Percentiles rank a stretch among this genome's conserved stretches.
Conservation (phyloP, 2,888 invertebrate genomes). For the Trissoscelio sp. region DNA sequence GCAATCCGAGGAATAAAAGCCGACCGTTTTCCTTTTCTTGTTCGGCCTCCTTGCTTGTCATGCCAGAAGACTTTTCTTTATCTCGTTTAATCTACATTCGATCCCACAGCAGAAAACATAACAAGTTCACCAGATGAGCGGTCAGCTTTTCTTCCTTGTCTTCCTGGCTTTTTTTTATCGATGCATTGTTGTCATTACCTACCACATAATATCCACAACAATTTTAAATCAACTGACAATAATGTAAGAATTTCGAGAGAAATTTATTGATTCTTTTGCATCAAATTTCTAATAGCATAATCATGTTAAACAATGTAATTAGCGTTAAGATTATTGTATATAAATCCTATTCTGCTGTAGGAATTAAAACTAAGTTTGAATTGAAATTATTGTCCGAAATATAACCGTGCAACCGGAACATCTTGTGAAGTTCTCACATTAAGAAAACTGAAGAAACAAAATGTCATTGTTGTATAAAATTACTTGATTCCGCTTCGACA, state of each 20-base stretch:
- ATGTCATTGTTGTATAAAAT: slow-evolving; percentile 38
- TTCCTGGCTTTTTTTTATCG: slow-evolving; percentile 36
- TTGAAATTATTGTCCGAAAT: neutral
- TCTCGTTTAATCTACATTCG: slow-evolving; percentile 53
- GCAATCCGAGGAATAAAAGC: slow-evolving; percentile 41
- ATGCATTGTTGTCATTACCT: slow-evolving; percentile 25
- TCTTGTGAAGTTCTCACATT: slow-evolving; percentile 23
- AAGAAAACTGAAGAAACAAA: slow-evolving; percentile 25
- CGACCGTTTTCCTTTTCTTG: slow-evolving; percentile 32
- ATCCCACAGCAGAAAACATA: slow-evolving; percentile 49
- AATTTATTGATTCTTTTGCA: neutral
- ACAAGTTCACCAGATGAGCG: slow-evolving; percentile 49
- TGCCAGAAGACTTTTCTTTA: slow-evolving; percentile 62
- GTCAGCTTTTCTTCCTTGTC: slow-evolving; percentile 24
- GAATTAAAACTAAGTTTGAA: too few relatives aligned
- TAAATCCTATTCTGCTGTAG: too few relatives aligned
- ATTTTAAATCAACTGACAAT: slow-evolving; percentile 1
- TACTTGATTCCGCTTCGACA: slow-evolving; percentile 32
- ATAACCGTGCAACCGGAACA: neutral
- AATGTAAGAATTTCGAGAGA: neutral
- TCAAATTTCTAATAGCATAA: too few relatives aligned
- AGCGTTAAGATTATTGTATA: too few relatives aligned
- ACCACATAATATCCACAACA: slow-evolving; percentile 24
- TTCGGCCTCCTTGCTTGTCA: slow-evolving; percentile 22
- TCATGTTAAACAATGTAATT: too few relatives aligned